Evolutionary conservation across 2,113 vertebrate species (phyloP), one percentile per base, ranked within the genome.

Genomic region (Tenrec ecaudatus): DNA sequence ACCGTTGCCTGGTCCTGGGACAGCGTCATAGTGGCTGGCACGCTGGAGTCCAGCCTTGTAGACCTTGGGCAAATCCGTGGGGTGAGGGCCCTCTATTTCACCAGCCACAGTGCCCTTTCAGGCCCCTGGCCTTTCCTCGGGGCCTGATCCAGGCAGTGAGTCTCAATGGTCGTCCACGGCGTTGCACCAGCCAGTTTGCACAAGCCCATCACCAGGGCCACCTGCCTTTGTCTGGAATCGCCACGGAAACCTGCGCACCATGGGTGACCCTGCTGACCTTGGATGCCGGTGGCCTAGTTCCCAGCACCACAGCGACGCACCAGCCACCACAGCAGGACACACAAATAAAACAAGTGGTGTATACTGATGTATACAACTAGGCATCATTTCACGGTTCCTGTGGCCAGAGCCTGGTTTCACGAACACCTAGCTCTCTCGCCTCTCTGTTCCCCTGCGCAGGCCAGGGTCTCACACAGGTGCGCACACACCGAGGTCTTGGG

Each of bases 401-500:
- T 22, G 27, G 4, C 27, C 19, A 17, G 43, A 0, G 16, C n/a
- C n/a, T 19, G 8, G 43, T 19, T 40, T 76, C 40, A 33, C 43
- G 76, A 47, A 25, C 20, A 31, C 2, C 0, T 0, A 0, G 1
- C 0, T 16, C 17, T 16, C 17, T 20, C 40, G 19, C 23, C 29
- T 43, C 76, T 15, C 40, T 71, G 47, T 22, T 5, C 60, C 69
- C 33, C 64, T 16, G 16, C 1, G 2, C 1, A 27, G 17, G 4
- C 0, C 9, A 40, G 40, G 47, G n/a, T 19, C 80, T 0, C 0
- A 9, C 22, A 3, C 20, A 0, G 0, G 6, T 17, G 0, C 0
- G 0, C 12, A 0, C 0, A 6, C 43, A 3, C 33, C 4, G 6
- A 3, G 0, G 10, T 47, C 16, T 17, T n/a, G 64, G 66, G 31